Evolutionary conservation across 2,113 vertebrate genomes (phyloP).

Genomic region (Oncorhynchus tshawytscha): DNA sequence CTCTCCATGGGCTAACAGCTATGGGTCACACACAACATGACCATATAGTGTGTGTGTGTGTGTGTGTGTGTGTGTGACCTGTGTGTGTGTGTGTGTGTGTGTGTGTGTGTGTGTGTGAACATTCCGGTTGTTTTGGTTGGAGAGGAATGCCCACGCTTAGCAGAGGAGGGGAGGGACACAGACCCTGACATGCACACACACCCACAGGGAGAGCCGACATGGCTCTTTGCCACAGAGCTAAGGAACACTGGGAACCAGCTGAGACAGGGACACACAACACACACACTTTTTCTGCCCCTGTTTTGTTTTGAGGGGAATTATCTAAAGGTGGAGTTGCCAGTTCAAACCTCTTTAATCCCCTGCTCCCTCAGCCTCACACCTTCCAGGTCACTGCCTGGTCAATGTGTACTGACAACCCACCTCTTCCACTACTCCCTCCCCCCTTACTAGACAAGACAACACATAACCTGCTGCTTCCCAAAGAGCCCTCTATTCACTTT

Average conservation of each 20-base stretch:
- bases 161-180: background rate
- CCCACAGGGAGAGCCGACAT: background rate
- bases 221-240: background rate
- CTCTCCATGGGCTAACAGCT: too few relatives aligned
- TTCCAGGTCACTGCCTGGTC: constrained; percentile 26
- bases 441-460: too few relatives aligned
- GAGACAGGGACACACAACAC: background rate
- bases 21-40: too few relatives aligned
- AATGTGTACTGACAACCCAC: constrained; percentile 1
- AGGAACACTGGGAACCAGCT: background rate
- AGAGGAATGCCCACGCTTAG: background rate
- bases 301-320: constrained; percentile 5
- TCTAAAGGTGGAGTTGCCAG: background rate
- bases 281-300: background rate
- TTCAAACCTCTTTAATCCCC: constrained; percentile 12
- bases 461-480: too few relatives aligned
- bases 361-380: background rate
- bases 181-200: background rate
- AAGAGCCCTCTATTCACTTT: too few relatives aligned
- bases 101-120: background rate
- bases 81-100: too few relatives aligned
- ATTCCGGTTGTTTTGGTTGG: background rate
- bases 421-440: background rate
- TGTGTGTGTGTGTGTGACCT: too few relatives aligned
- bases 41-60: background rate